Evolutionary conservation across 2,888 invertebrate species (phyloP).

Genomic region (Caradrina kadenii): DNA sequence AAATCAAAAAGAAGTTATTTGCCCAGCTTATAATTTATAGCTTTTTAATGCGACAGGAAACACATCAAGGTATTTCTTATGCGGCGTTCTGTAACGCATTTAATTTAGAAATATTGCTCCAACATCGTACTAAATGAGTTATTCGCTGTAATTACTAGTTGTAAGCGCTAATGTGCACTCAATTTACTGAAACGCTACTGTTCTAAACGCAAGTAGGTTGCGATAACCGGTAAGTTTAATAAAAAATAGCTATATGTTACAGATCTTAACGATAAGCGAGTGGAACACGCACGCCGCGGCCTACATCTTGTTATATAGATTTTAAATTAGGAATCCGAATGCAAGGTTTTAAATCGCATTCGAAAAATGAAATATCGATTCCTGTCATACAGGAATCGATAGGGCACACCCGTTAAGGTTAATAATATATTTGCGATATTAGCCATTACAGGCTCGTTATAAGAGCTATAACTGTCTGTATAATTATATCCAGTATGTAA

Average conservation of each 20-base stretch:
- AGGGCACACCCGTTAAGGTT: conserved; percentile 10
- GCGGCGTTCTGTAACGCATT: conserved; percentile 30
- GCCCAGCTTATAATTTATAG: conserved; percentile 28
- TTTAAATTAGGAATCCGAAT: conserved; percentile 34
- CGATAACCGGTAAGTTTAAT: conserved; percentile 18
- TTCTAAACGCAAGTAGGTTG: conserved; percentile 46
- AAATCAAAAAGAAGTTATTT: conserved; percentile 29
- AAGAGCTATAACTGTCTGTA: conserved; percentile 34
- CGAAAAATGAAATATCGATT: conserved; percentile 47
- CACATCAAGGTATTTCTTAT: conserved; percentile 34
- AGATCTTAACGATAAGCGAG: conserved; percentile 50
- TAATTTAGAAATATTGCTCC: conserved; percentile 42
- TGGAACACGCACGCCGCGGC: conserved; percentile 50
- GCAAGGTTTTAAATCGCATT: conserved; percentile 42
- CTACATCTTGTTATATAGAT: conserved; percentile 44
- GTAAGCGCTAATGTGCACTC: conserved; percentile 52
- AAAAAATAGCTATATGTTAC: conserved; percentile 44
- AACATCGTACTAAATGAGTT: conserved; percentile 60
- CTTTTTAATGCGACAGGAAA: conserved; percentile 51
- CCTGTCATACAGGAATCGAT: conserved; percentile 21
- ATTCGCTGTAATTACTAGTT: conserved; percentile 62
- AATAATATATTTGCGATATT: conserved; percentile 5
- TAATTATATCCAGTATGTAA: conserved; percentile 28
- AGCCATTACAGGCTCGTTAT: conserved; percentile 7
- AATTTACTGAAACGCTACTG: conserved; percentile 60